A percentile compares a stretch with the other conserved stretches of the same genome.
These are phyloP conservation scores for Philotrypesis tridentata DNA, from an alignment of 1,140 invertebrate species.

Conservation along the genomic window DNA sequence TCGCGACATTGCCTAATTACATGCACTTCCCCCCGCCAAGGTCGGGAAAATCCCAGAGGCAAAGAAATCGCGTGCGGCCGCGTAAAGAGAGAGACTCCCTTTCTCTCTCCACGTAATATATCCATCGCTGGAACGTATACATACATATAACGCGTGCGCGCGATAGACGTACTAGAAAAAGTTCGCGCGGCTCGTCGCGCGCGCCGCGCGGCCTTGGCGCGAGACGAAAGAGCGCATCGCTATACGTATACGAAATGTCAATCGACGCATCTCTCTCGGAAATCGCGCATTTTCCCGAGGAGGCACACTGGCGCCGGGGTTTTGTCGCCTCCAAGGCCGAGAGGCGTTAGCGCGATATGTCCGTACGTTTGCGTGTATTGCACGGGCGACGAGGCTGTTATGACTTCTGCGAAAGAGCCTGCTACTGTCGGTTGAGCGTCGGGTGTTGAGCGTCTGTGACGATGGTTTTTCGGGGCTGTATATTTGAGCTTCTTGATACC, in stretches of 20 bases:
- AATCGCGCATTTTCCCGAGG: background rate
- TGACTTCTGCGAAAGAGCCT: background rate
- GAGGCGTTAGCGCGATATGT: background rate
- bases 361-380: background rate
- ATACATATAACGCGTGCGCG: too few species aligned
- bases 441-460: too few species aligned
- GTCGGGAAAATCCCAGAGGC: background rate
- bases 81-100: background rate
- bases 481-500: too few species aligned
- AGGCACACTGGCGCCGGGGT: background rate
- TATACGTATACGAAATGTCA: constrained; percentile 19
- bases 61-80: background rate
- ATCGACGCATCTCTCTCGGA: constrained; percentile 1
- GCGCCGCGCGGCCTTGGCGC: background rate
- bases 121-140: too few species aligned
- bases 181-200: background rate
- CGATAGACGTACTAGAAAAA: background rate
- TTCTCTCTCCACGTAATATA: background rate
- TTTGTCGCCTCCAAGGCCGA: background rate
- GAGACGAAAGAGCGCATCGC: background rate
- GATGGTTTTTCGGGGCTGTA: too few species aligned
- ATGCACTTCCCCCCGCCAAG: background rate
- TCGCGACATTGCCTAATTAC: background rate
- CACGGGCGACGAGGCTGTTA: background rate
- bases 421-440: background rate